Evolutionary conservation across 2,797 vertebrate species (phyloP).

Genomic region (Hypotaenidia okinawae): DNA sequence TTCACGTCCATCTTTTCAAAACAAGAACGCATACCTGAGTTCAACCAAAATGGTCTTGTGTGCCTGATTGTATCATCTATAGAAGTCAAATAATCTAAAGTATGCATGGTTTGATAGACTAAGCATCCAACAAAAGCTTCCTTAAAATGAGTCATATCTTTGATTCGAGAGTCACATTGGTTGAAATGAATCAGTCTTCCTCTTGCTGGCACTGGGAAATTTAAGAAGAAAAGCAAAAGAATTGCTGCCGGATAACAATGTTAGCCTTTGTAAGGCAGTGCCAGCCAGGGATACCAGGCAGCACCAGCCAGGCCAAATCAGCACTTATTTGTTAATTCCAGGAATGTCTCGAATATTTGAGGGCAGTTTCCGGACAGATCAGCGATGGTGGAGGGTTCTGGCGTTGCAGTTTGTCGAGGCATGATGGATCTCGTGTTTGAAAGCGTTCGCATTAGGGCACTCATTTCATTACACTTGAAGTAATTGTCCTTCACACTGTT

Average conservation of each 20-base stretch:
- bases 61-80: conserved; percentile 15
- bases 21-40: conserved; percentile 12
- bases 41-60: conserved; percentile 30
- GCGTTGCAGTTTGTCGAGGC: neutral
- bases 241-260: conserved; percentile 65
- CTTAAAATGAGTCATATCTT: conserved; percentile 71
- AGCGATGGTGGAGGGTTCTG: conserved; percentile 36
- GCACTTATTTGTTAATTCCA: conserved; percentile 73
- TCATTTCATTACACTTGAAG: conserved; percentile 26
- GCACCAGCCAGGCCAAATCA: conserved; percentile 66
- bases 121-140: conserved; percentile 65
- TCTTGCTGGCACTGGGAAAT: conserved; percentile 48
- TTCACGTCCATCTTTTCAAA: conserved; percentile 14
- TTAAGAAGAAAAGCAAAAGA: conserved; percentile 57
- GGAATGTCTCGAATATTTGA: conserved; percentile 74
- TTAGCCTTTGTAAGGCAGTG: conserved; percentile 69
- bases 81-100: conserved; percentile 59
- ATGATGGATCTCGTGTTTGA: neutral
- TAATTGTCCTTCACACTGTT: neutral
- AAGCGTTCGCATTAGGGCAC: neutral
- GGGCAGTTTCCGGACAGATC: conserved; percentile 53
- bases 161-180: conserved; percentile 63
- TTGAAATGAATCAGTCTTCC: conserved; percentile 69
- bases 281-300: conserved; percentile 70
- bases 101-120: conserved; percentile 57